A percentile compares a stretch with the other conserved stretches of the same genome.
phyloP scores from a whole-genome alignment of 2,113 vertebrate genomes.

The Nothocercus nigrocapillus region DNA sequence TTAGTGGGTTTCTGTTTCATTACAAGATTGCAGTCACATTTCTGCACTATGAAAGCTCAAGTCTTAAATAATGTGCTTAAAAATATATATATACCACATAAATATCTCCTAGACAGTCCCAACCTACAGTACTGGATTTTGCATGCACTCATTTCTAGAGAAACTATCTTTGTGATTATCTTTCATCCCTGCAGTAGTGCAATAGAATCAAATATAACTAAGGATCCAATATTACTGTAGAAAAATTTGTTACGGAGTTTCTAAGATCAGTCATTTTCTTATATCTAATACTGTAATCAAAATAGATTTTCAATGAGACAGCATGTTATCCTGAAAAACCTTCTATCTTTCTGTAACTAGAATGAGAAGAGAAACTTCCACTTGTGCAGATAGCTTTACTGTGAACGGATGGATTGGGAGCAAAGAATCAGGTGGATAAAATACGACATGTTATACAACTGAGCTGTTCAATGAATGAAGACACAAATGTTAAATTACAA shows the following conservation, averaged over 20 bases:
- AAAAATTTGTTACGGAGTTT: slow-evolving; percentile 38
- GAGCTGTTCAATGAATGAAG: slow-evolving; percentile 47
- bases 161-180: background rate
- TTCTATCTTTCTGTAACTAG: slow-evolving; percentile 35
- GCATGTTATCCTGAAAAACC: slow-evolving; percentile 46
- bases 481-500: slow-evolving; percentile 1
- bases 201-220: slow-evolving; percentile 62
- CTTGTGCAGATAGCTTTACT: slow-evolving; percentile 11
- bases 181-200: slow-evolving; percentile 44
- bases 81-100: background rate
- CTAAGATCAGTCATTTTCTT: slow-evolving; percentile 59
- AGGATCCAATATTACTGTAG: slow-evolving; percentile 45
- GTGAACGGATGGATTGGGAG: slow-evolving; percentile 32
- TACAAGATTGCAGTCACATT: background rate
- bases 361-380: slow-evolving; percentile 4
- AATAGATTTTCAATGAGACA: slow-evolving; percentile 40
- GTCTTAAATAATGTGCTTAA: background rate
- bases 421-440: slow-evolving; percentile 33
- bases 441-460: background rate
- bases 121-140: background rate
- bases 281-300: slow-evolving; percentile 29
- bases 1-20: background rate
- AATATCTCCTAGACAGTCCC: background rate
- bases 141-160: background rate
- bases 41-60: background rate